Conservation (phyloP, 1,140 invertebrate genomes). For the Heliothis virescens region DNA sequence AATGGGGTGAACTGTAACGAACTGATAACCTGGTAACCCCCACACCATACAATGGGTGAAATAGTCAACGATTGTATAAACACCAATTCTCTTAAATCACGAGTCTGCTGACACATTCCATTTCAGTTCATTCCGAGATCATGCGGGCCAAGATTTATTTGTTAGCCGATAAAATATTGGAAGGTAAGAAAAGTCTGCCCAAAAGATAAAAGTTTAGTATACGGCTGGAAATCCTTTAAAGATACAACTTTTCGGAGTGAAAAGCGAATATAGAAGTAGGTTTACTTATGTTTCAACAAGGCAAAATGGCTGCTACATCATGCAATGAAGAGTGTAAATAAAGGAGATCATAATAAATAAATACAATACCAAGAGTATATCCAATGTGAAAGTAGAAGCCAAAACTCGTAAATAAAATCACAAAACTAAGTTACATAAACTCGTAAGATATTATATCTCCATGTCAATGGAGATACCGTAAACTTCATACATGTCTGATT, state of each 20-base stretch:
- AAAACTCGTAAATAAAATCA: no score
- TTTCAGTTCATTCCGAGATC: constrained; percentile 31
- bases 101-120: constrained; percentile 20
- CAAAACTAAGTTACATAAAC: no score
- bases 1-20: neutral
- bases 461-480: no score
- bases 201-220: neutral
- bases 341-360: constrained; percentile 16
- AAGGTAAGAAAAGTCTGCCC: constrained; percentile 25
- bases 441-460: no score
- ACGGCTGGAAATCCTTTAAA: neutral
- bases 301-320: constrained; percentile 10
- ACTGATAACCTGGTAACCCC: neutral
- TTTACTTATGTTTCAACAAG: neutral
- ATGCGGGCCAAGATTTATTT: constrained; percentile 35
- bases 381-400: no score
- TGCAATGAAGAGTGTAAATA: constrained; percentile 13
- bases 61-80: constrained; percentile 5
- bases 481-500: no score
- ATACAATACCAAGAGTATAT: no score
- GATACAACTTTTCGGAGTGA: neutral
- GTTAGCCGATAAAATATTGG: constrained; percentile 35
- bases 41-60: constrained; percentile 23
- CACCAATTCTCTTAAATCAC: constrained; percentile 22
- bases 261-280: neutral